Evolutionary conservation across 2,888 invertebrate genomes (phyloP), one percentile per base, ranked within the genome.

Genomic region (Heliconius erato): DNA sequence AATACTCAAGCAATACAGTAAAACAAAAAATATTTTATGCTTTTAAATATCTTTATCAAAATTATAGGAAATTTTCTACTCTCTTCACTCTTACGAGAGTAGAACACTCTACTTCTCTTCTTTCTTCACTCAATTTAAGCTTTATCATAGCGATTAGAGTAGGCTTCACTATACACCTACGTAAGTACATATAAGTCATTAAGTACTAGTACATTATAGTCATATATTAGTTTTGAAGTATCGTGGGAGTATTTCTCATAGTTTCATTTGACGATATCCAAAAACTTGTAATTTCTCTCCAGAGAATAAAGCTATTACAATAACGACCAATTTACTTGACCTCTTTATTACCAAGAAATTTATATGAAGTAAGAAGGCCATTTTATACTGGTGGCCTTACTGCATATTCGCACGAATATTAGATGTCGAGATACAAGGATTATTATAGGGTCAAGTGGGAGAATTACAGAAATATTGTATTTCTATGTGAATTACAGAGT

Each of bases 331-430:
- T 72, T 86, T 90, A 89, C 54, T 90, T 86, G 71, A 87, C 74
- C 74, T 78, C 67, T 85, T 85, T 84, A 78, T 76, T 63, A 23
- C 9, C 6, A 63, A 16, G 11, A n/a, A 40, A 9, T 40, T 63
- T 35, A 40, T 76, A 63, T 3, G 3, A 14, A 26, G 4, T 19
- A 0, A 19, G 68, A 54, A 44, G 85, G 67, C 84, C 84, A 82
- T 12, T 40, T 63, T 84, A 79, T 19, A 67, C 19, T 86, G 85
- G 87, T 71, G 32, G 2, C 7, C 0, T 19, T 23, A 35, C 79
- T 76, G 54, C 44, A 79, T 83, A 85, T 92, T 95, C 94, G 91
- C 94, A 95, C 94, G 94, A 88, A 90, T 94, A 94, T 94, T 89
- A 87, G 87, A 89, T 92, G 88, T 82, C 84, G 89, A 91, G 87